Conservation (phyloP, 2,888 invertebrate genomes). For the Cetonia aurata region DNA sequence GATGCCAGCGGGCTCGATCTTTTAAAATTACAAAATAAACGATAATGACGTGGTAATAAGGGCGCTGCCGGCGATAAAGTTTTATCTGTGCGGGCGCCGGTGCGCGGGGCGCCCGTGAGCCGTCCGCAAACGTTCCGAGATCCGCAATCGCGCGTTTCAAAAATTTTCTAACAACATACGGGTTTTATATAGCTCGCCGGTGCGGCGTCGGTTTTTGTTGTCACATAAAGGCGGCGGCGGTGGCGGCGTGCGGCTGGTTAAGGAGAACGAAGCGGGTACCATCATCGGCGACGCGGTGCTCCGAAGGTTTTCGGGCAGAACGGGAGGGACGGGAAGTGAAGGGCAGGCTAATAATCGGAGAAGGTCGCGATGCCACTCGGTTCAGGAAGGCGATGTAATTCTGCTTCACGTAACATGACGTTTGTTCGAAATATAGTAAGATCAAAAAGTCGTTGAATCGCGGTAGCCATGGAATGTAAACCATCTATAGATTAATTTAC, state of each 20-base stretch:
- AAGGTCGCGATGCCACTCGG: too few species aligned
- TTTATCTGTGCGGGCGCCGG: constrained; percentile 28
- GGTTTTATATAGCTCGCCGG: constrained; percentile 50
- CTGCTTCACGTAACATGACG: too few species aligned
- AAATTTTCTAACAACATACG: constrained; percentile 50
- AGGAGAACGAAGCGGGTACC: constrained; percentile 45
- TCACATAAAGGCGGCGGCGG: constrained; percentile 7
- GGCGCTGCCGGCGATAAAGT: constrained; percentile 48
- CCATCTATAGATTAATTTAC: too few species aligned
- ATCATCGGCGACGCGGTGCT: constrained; percentile 12
- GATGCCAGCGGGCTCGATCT: constrained; percentile 44
- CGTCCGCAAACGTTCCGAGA: constrained; percentile 32
- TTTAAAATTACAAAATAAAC: constrained; percentile 54
- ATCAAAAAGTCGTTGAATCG: too few species aligned
- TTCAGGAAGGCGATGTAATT: too few species aligned
- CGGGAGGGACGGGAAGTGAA: too few species aligned
- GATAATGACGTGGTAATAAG: constrained; percentile 55
- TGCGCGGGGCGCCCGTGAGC: constrained; percentile 1
- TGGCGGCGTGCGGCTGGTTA: constrained; percentile 12
- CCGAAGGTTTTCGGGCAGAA: too few species aligned
- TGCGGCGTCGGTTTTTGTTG: not conserved
- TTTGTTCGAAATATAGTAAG: too few species aligned
- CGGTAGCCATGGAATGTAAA: too few species aligned
- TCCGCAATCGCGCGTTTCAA: constrained; percentile 48
- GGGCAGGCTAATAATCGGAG: too few species aligned